Conservation (phyloP, 2,113 vertebrate species). For the Anoplopoma fimbria region DNA sequence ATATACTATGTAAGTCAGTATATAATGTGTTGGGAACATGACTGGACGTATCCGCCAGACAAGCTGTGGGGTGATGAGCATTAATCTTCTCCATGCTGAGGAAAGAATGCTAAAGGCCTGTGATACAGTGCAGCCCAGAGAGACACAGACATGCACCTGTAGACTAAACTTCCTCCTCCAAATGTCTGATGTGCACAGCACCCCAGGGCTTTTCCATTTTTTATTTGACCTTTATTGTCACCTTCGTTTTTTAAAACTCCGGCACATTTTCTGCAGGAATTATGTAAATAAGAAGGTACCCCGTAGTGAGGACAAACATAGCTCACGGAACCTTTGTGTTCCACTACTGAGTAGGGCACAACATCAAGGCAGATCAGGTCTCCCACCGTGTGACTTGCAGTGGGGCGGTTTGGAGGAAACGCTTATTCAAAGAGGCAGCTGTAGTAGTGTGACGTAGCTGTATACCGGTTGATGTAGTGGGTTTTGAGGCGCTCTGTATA, state of each 20-base stretch:
- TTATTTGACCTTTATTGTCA: slow-evolving; percentile 27
- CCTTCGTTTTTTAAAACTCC: slow-evolving; percentile 9
- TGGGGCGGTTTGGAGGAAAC: not conserved
- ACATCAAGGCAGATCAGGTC: slow-evolving; percentile 31
- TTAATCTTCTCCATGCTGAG: slow-evolving; percentile 25
- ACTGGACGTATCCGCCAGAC: not conserved
- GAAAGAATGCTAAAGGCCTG: not conserved
- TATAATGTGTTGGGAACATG: not conserved
- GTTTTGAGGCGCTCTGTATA: slow-evolving; percentile 1
- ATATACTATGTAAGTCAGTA: not conserved
- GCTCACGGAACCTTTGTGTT: slow-evolving; percentile 37
- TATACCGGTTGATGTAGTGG: slow-evolving; percentile 1
- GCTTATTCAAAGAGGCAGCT: slow-evolving; percentile 16
- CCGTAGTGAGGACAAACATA: slow-evolving; percentile 48
- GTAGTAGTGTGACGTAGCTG: not conserved
- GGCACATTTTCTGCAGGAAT: slow-evolving; percentile 32
- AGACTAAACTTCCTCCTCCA: not conserved
- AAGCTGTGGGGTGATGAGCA: slow-evolving; percentile 7
- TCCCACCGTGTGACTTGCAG: slow-evolving; percentile 23
- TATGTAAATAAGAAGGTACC: slow-evolving; percentile 38
- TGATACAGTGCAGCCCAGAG: not conserved
- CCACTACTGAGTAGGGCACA: slow-evolving; percentile 16
- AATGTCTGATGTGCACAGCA: not conserved
- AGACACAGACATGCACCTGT: slow-evolving; percentile 1
- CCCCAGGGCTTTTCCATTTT: not conserved